Conservation (phyloP, 2,888 invertebrate species). For the Drosophila prolongata region DNA sequence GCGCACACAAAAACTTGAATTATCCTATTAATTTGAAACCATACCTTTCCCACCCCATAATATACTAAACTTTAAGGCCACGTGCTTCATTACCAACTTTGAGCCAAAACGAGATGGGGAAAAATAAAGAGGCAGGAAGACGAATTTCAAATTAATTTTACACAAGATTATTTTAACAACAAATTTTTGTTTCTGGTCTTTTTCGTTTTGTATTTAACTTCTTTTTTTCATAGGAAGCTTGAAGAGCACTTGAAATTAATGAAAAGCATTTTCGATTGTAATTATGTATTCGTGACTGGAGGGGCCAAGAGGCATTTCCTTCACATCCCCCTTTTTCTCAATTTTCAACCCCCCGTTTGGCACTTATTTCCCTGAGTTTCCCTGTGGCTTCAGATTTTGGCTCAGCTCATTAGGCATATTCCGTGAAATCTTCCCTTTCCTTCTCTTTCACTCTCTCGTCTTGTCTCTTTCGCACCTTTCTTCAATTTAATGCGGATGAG, state of each 20-base stretch:
- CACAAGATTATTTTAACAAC: slow-evolving; percentile 36
- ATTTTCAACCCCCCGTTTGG: slow-evolving; percentile 3
- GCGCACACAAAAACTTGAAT: too few species aligned
- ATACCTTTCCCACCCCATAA: not conserved
- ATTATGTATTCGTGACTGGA: slow-evolving; percentile 75
- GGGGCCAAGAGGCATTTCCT: slow-evolving; percentile 39
- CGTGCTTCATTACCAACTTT: not conserved
- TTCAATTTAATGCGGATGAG: slow-evolving; percentile 5
- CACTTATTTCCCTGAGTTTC: slow-evolving; percentile 9
- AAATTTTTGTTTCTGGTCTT: slow-evolving; percentile 2
- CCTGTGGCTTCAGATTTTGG: slow-evolving; percentile 33
- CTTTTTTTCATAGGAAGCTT: slow-evolving; percentile 34
- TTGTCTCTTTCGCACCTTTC: not conserved
- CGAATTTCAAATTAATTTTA: slow-evolving; percentile 33
- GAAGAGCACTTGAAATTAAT: slow-evolving; percentile 74
- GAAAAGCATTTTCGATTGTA: slow-evolving; percentile 78
- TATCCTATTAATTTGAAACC: not conserved
- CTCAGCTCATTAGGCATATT: slow-evolving; percentile 74
- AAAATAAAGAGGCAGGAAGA: not conserved
- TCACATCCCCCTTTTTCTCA: not conserved
- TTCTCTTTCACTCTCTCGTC: slow-evolving; percentile 1
- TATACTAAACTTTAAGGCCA: not conserved
- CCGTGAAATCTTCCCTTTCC: slow-evolving; percentile 34
- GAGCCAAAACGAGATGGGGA: not conserved
- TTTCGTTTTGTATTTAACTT: slow-evolving; percentile 11